A percentile compares a stretch with the other conserved stretches of the same genome.
These are phyloP conservation scores for Neocrepidodera transversa DNA, from an alignment of 2,888 invertebrate species.

Conservation along the genomic window DNA sequence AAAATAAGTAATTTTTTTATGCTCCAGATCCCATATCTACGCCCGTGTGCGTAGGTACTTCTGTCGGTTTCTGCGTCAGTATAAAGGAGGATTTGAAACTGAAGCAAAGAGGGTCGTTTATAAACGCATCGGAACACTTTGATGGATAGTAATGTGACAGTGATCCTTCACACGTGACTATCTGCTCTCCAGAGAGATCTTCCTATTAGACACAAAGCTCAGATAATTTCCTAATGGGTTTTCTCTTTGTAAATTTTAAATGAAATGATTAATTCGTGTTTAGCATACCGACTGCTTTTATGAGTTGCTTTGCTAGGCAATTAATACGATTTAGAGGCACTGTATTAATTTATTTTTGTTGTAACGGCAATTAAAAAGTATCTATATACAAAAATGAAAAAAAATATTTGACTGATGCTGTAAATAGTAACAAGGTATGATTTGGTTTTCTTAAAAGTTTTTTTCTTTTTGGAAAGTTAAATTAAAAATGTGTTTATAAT, in stretches of 20 bases:
- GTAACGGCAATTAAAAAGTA: too few species aligned
- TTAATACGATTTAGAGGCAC: too few species aligned
- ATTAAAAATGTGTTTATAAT: too few species aligned
- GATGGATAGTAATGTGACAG: constrained; percentile 57
- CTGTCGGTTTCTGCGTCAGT: background rate
- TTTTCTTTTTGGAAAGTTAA: too few species aligned
- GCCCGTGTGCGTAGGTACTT: background rate
- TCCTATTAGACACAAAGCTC: constrained; percentile 53
- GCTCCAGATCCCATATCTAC: background rate
- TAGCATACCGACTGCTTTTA: background rate
- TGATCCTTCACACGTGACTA: constrained; percentile 58
- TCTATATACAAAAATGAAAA: too few species aligned
- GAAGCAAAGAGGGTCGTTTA: constrained; percentile 21
- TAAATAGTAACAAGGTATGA: too few species aligned
- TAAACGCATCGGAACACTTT: constrained; percentile 36
- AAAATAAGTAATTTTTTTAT: too few species aligned
- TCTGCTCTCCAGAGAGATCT: constrained; percentile 52
- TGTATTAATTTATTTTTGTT: too few species aligned
- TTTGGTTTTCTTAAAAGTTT: too few species aligned
- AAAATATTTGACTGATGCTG: too few species aligned
- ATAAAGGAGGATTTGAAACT: constrained; percentile 3
- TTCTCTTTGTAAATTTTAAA: constrained; percentile 41
- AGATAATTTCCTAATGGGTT: constrained; percentile 49
- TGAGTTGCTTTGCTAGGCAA: background rate
- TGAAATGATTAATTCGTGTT: constrained; percentile 31